Conservation (phyloP, 2,888 invertebrate genomes). For the Conops quadrifasciatus region DNA sequence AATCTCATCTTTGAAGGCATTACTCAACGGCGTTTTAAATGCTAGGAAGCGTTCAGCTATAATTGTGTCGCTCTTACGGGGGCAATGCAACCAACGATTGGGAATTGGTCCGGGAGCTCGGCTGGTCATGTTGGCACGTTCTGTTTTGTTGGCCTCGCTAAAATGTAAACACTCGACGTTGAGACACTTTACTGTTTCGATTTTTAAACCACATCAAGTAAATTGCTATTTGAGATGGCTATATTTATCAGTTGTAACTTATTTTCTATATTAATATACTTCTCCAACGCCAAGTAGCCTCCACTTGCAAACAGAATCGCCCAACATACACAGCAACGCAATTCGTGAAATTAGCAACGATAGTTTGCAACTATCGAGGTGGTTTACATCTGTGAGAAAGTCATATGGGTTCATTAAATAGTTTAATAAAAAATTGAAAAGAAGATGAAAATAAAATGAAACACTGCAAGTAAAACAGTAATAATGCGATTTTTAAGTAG, state of each 20-base stretch:
- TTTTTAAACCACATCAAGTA: neutral
- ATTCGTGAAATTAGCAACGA: no score
- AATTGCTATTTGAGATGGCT: neutral
- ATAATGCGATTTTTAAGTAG: no score
- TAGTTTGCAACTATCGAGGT: no score
- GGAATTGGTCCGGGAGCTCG: slow-evolving; percentile 75
- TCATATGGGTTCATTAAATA: no score
- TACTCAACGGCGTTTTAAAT: slow-evolving; percentile 81
- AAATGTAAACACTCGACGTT: neutral
- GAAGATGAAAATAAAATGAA: no score
- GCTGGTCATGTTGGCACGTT: slow-evolving; percentile 42
- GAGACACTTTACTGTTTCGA: neutral
- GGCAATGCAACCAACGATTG: slow-evolving; percentile 87
- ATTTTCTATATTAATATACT: neutral
- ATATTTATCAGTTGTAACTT: neutral
- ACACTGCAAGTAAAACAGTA: no score
- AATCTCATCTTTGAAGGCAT: slow-evolving; percentile 83
- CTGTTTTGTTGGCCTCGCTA: slow-evolving; percentile 1
- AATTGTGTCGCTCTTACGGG: slow-evolving; percentile 78
- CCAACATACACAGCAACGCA: slow-evolving; percentile 16
- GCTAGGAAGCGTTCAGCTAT: slow-evolving; percentile 83
- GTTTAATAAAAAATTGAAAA: no score
- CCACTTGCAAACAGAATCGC: slow-evolving; percentile 15
- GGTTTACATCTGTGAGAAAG: no score
- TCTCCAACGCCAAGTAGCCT: neutral